Evolutionary conservation across 2,888 invertebrate species (phyloP), one percentile per base, ranked within the genome.

Genomic region (Drosophila mayaguana): DNA sequence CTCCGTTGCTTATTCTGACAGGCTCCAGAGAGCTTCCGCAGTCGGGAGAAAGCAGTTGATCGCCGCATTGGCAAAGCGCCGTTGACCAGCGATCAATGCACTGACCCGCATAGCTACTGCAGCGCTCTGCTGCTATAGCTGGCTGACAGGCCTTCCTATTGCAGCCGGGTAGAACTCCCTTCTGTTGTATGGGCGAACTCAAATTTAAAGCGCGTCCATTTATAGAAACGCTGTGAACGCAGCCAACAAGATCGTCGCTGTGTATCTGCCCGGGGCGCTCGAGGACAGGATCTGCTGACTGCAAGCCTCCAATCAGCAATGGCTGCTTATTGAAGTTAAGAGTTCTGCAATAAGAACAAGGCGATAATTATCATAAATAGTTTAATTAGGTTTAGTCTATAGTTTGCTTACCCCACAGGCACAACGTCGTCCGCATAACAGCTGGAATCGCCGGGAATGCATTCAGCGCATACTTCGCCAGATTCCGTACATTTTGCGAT

Each of bases 201-300:
- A 98, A 93, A 91, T 98, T 98, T 28, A 98, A 91, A 1, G 95
- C 94, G 25, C 97, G 95, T 5, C 98, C 98, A 89, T 98, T 98
- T 61, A 98, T 95, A 0, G 96, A 95, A 2, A 98, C 96, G 80
- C 97, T 97, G 90, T 98, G 97, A 79, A 98, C 95, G 91, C 99
- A 99, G 7, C 99, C 99, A 18, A 98, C 96, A 70, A 99, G 95
- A 91, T 98, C 98, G 91, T 98, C 98, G 0, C 98, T 96, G 87
- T 96, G 96, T 43, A 98, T 95, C 93, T 98, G 98, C 0, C 97
- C 97, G 0, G 97, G 97, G 50, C 98, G 95, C 91, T 98, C 97
- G 32, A 98, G 93, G 0, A 98, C 95, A 16, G 97, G 97, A 92
- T 97, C 97, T 0, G 98, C 97, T 78, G 96, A 96, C 51, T 95